Conservation (phyloP, 2,888 invertebrate genomes). For the Nycteola revayana region DNA sequence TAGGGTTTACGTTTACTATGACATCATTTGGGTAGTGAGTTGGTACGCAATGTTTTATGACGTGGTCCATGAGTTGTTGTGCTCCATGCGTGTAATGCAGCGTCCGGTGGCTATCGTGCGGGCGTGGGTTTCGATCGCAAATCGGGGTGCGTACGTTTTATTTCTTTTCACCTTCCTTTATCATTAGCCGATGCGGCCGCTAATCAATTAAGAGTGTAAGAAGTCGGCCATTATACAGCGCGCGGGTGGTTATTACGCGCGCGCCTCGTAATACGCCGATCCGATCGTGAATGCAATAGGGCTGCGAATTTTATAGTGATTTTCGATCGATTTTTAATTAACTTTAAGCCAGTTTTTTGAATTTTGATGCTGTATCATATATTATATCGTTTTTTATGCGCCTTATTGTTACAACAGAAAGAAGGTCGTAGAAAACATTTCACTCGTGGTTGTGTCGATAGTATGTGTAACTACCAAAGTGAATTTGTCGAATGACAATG, state of each 20-base stretch:
- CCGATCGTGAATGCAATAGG: conserved; percentile 79
- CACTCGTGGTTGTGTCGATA: conserved; percentile 38
- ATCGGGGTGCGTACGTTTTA: conserved; percentile 73
- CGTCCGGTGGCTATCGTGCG: conserved; percentile 60
- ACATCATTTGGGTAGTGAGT: conserved; percentile 56
- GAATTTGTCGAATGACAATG: conserved; percentile 72
- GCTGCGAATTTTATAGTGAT: conserved; percentile 75
- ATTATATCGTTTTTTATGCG: conserved; percentile 12
- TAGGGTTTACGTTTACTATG: conserved; percentile 53
- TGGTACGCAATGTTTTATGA: conserved; percentile 28
- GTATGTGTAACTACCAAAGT: conserved; percentile 58
- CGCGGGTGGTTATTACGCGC: conserved; percentile 78
- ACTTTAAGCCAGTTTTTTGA: conserved; percentile 49
- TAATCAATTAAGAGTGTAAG: conserved; percentile 83
- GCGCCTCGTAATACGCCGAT: conserved; percentile 76
- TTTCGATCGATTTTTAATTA: conserved; percentile 72
- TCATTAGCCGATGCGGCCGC: conserved; percentile 81
- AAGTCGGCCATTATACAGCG: conserved; percentile 79
- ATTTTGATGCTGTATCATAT: conserved; percentile 29
- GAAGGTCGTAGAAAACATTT: conserved; percentile 35
- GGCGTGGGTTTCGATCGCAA: conserved; percentile 65
- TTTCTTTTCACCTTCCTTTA: conserved; percentile 82
- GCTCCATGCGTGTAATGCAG: conserved; percentile 29
- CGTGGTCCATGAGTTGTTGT: conserved; percentile 18
- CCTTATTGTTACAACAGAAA: conserved; percentile 27